Evolutionary conservation across 2,113 vertebrate species (phyloP), one percentile per base, ranked within the genome.

Genomic region (Charadrius vociferus): DNA sequence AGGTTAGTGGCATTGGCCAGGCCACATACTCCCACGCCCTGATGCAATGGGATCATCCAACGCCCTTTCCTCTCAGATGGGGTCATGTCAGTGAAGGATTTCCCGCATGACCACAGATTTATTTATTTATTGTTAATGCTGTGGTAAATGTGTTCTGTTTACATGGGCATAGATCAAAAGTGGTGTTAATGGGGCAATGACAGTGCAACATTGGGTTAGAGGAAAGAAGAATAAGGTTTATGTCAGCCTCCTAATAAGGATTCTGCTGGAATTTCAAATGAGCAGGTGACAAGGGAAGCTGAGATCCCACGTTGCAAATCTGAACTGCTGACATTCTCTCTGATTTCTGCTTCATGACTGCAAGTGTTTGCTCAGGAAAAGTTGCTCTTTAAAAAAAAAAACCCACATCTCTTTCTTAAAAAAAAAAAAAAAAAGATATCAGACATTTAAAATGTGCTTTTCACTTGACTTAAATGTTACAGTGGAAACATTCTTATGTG

Each of bases 381-480:
- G 15, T 1, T 79, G 23, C 62, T 91, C 37, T 81, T 90, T 16
- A 3, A 62, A 87, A 77, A 61, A 55, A 47, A 67, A 45, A 52
- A 21, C 19, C 43, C 43, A 66, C 10, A 2, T 23, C 5, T 36
- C 18, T 75, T 77, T 70, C 61, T 89, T 30, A 0, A 10, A 12
- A 63, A 81, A 47, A 30, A 24, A 77, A n/a, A 58, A 47, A 30
- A 24, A 77, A n/a, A 58, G 2, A 1, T 1, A 67, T 27, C 70
- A 92, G 43, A 61, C 49, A 29, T 93, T 91, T 85, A 7, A 87
- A 85, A 75, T 58, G 84, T 61, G 70, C 34, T 93, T 79, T 89
- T 96, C 56, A 30, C 37, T 87, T 61, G 70, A 87, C 70, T 93
- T 91, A 96, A 96, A 97, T 96, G 93, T 85, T 96, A 94, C 52